These are phyloP conservation scores for Prolemur simus DNA, from an alignment of 2,113 vertebrate genomes.

Conservation along the genomic window DNA sequence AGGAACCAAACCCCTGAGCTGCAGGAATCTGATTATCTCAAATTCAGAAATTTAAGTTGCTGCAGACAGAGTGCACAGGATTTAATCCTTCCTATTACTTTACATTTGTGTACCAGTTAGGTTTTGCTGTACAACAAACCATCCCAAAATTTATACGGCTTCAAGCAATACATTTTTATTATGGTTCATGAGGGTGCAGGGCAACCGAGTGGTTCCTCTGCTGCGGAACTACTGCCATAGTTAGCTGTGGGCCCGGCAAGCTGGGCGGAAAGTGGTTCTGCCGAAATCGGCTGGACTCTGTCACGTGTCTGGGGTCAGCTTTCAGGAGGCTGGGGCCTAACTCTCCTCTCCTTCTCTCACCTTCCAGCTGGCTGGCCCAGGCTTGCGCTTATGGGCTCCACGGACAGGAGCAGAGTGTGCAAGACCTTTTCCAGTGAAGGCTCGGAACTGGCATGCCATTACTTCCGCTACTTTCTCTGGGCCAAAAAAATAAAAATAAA, in stretches of 20 bases:
- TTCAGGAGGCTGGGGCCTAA: not conserved
- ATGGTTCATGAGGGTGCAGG: not conserved
- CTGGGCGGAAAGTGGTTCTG: not conserved
- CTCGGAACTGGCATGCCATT: not conserved
- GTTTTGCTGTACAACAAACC: not conserved
- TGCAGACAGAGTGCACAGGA: not conserved
- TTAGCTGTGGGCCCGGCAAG: not conserved
- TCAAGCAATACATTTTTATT: not conserved
- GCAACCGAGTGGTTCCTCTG: fast-evolving
- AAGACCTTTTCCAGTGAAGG: not conserved
- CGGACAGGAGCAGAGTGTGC: not conserved
- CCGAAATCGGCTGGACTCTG: not conserved
- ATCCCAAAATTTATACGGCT: not conserved
- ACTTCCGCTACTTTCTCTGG: not conserved
- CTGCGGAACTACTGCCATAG: not conserved
- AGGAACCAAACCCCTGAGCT: not conserved
- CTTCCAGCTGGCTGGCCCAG: too few relatives aligned
- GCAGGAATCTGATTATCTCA: not conserved
- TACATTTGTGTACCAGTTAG: not conserved
- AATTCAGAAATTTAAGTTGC: not conserved
- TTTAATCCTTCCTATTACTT: not conserved
- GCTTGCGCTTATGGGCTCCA: not conserved
- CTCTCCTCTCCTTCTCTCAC: not conserved
- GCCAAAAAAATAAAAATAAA: not conserved
- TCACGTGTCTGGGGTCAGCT: not conserved